phyloP scores from a whole-genome alignment of 2,888 invertebrate genomes.

The Mantis religiosa region DNA sequence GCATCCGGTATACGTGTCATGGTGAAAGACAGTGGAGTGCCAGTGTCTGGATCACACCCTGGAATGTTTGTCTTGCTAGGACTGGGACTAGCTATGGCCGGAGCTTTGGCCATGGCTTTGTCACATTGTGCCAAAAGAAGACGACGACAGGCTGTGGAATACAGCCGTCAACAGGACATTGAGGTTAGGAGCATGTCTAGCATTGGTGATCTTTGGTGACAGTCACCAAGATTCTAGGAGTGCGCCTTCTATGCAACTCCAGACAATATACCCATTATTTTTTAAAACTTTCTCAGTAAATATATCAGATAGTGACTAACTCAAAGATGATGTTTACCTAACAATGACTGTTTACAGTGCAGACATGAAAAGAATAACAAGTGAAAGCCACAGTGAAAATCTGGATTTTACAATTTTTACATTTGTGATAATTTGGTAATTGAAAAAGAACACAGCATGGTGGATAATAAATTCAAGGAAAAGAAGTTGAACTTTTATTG shows the following conservation, averaged over 20 bases:
- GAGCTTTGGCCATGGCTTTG: conserved; percentile 49
- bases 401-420: background rate
- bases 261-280: background rate
- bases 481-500: background rate
- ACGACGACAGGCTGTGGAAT: conserved; percentile 24
- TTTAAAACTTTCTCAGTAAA: background rate
- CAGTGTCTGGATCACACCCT: conserved; percentile 44
- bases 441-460: background rate
- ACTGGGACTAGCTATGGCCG: conserved; percentile 53
- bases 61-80: conserved; percentile 55
- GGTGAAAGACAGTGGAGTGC: conserved; percentile 46
- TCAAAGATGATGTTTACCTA: background rate
- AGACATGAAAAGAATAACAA: background rate
- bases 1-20: conserved; percentile 42
- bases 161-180: conserved; percentile 47
- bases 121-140: conserved; percentile 41
- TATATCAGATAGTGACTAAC: background rate
- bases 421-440: background rate
- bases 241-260: background rate
- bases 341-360: background rate
- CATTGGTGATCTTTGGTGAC: conserved; percentile 69
- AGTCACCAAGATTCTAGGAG: background rate
- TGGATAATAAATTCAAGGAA: background rate
- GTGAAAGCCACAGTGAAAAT: background rate
- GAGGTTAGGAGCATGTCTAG: conserved; percentile 58